Evolutionary conservation across 64 coral and sea anemone genomes (phyloP).

Genomic region (Pachyseris speciosa): DNA sequence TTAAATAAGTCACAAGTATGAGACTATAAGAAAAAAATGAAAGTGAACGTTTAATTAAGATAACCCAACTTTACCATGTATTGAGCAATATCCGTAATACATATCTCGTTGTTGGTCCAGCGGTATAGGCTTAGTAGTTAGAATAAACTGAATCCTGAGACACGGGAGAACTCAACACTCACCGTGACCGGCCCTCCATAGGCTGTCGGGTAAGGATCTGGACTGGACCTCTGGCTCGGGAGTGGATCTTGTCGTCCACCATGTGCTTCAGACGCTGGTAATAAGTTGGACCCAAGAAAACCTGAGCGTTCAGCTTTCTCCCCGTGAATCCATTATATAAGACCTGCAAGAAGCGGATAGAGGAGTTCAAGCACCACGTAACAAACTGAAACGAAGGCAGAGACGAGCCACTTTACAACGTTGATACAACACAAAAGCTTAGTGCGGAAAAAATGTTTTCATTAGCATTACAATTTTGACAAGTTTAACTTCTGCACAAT

Average conservation of each 20-base stretch:
- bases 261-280: conserved; percentile 99
- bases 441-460: too few relatives aligned
- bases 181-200: conserved; percentile 95
- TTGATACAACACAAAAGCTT: too few relatives aligned
- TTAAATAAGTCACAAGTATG: too few relatives aligned
- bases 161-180: not conserved
- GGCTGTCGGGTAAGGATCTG: conserved; percentile 95
- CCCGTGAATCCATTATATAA: conserved; percentile 97
- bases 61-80: too few relatives aligned
- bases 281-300: conserved; percentile 97
- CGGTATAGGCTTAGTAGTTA: not conserved
- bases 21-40: too few relatives aligned
- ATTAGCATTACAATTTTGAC: too few relatives aligned
- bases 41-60: too few relatives aligned
- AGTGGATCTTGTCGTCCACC: conserved; percentile 99
- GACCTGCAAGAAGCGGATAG: conserved; percentile 59
- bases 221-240: conserved; percentile 90
- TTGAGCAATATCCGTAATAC: too few relatives aligned
- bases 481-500: too few relatives aligned
- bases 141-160: not conserved
- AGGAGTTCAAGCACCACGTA: not conserved
- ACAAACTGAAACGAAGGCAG: too few relatives aligned
- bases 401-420: too few relatives aligned
- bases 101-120: too few relatives aligned
- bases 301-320: conserved; percentile 89